These are phyloP conservation scores for Eupsittula cactorum DNA, from an alignment of 2,113 vertebrate genomes.

Conservation along the genomic window DNA sequence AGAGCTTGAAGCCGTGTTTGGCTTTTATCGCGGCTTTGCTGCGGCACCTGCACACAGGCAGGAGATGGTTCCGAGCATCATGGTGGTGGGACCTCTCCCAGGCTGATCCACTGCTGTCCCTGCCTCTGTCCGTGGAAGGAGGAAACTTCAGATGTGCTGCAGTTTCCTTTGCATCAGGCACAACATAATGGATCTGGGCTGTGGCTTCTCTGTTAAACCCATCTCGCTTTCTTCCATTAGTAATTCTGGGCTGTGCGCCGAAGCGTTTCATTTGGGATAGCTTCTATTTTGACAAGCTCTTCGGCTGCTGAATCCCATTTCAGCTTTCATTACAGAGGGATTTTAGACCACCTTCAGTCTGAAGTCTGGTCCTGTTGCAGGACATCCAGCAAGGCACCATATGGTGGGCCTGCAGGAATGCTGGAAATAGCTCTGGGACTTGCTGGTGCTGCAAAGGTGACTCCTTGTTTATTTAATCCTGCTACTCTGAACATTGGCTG, in stretches of 20 bases:
- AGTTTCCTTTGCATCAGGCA: constrained; percentile 47
- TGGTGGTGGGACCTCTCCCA: not conserved
- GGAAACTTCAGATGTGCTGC: constrained; percentile 48
- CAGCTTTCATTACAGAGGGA: not conserved
- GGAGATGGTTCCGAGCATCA: not conserved
- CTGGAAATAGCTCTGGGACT: not conserved
- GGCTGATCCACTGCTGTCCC: not conserved
- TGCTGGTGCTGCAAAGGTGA: not conserved
- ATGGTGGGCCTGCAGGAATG: not conserved
- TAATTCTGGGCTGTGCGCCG: not conserved
- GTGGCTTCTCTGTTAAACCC: constrained; percentile 33
- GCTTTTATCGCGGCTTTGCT: not conserved
- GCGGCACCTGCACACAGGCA: constrained; percentile 12
- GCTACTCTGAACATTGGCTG: not conserved
- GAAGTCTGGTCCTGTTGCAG: not conserved
- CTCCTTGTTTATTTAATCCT: not conserved
- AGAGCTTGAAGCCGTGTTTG: constrained; percentile 30
- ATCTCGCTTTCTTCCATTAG: constrained; percentile 16
- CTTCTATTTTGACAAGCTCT: constrained; percentile 23
- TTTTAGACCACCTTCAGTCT: not conserved
- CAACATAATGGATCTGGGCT: constrained; percentile 12
- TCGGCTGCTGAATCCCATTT: not conserved
- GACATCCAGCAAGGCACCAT: not conserved
- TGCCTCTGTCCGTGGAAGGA: constrained; percentile 24
- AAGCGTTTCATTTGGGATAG: not conserved